These are phyloP conservation scores for Cromileptes altivelis DNA, from an alignment of 2,113 vertebrate genomes.

Conservation along the genomic window DNA sequence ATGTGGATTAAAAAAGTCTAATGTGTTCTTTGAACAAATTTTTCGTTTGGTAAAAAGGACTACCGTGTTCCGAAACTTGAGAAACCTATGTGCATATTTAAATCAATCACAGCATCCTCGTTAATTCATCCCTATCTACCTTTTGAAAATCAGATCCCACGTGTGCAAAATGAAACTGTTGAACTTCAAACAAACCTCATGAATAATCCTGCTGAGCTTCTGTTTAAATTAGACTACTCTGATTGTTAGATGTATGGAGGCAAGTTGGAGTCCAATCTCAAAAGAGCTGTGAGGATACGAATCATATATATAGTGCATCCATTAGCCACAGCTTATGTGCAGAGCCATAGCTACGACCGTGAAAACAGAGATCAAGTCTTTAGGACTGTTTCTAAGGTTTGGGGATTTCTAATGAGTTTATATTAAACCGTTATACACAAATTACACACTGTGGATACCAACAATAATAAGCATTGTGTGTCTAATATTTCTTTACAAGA, in stretches of 20 bases:
- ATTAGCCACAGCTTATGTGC: not conserved
- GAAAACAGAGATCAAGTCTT: no score
- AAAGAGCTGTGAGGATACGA: constrained; percentile 36
- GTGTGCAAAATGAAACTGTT: constrained; percentile 81
- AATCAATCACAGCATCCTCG: constrained; percentile 78
- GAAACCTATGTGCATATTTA: constrained; percentile 74
- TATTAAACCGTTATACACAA: no score
- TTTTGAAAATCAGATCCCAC: constrained; percentile 83
- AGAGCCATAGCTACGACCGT: no score
- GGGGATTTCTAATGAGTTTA: no score
- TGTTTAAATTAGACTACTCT: constrained; percentile 81
- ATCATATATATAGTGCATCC: not conserved
- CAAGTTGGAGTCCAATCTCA: constrained; percentile 52
- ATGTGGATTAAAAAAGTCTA: constrained; percentile 47
- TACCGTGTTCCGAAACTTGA: constrained; percentile 65
- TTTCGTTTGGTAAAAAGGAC: constrained; percentile 50
- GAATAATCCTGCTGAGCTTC: constrained; percentile 80
- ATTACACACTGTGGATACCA: no score
- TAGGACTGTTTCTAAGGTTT: no score
- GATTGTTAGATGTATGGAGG: constrained; percentile 78
- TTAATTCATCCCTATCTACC: constrained; percentile 82
- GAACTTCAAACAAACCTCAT: constrained; percentile 87
- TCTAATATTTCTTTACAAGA: not conserved
- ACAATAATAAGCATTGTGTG: no score
- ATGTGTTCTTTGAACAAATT: constrained; percentile 65